Evolutionary conservation across 2,888 invertebrate species (phyloP).

Genomic region (Ligdia adustata): DNA sequence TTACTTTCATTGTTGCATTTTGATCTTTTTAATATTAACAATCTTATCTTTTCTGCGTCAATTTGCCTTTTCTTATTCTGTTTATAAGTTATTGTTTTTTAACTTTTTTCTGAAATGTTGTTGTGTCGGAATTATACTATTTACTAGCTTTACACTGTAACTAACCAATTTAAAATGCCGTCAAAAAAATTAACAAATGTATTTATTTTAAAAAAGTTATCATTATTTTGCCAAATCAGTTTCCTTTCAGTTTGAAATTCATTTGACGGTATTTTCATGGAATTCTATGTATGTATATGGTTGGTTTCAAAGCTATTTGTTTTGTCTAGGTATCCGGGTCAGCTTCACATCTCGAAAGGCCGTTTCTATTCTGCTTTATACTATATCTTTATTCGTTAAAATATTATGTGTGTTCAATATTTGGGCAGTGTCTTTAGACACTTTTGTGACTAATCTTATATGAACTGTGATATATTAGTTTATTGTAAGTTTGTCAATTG

Average conservation of each 20-base stretch:
- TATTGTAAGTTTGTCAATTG: slow-evolving; percentile 25
- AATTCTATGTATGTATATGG: background rate
- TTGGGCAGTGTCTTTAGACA: slow-evolving; percentile 36
- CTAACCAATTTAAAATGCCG: slow-evolving; percentile 10
- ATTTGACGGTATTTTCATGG: slow-evolving; percentile 1
- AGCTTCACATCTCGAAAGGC: slow-evolving; percentile 25
- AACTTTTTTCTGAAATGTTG: background rate
- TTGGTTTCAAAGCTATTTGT: slow-evolving; percentile 27
- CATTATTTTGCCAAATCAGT: no score
- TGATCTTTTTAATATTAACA: no score
- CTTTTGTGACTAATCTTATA: slow-evolving; percentile 39
- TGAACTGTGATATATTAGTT: slow-evolving; percentile 42
- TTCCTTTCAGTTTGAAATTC: no score
- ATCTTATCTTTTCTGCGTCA: no score
- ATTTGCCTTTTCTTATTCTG: background rate
- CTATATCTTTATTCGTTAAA: slow-evolving; percentile 49
- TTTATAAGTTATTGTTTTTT: background rate
- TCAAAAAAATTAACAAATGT: no score
- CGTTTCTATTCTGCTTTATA: slow-evolving; percentile 31
- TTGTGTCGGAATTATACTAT: slow-evolving; percentile 4
- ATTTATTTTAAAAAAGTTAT: no score
- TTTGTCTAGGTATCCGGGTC: slow-evolving; percentile 51
- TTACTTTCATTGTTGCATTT: no score
- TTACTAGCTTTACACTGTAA: no score
- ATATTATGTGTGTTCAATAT: slow-evolving; percentile 47